Evolutionary conservation across 2,113 vertebrate species (phyloP), one percentile per base, ranked within the genome.

Genomic region (Pluvianellus socialis): DNA sequence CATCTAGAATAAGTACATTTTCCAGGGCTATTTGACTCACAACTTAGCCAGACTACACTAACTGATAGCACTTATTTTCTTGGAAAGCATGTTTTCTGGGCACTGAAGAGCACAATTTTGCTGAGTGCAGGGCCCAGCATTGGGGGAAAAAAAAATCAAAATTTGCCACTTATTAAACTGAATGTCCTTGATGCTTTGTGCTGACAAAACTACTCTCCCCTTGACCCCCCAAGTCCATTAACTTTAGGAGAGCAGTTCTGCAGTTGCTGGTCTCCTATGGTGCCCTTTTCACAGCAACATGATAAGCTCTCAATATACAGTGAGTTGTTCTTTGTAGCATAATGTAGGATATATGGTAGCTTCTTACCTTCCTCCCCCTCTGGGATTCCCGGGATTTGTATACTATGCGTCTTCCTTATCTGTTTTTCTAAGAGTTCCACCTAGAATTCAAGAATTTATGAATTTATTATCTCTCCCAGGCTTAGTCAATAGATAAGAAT

Each of bases 171-270:
- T 96, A 95, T 94, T 93, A 94, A 96, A 94, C 92, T 86, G 88
- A 92, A 94, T 94, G 81, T 96, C 77, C 94, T 95, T 93, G 86
- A 94, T 79, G 68, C 68, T 96, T 96, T 96, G 67, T 84, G 74
- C 68, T 63, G 94, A 76, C 61, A 92, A 91, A 94, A 95, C 90
- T 70, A 79, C 68, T 79, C 65, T 91, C 44, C 70, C 71, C 66
- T 97, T 95, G 96, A 93, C 95, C 76, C 71, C 13, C 20, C 59
- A 93, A 92, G 90, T 96, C 94, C 90, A 96, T 97, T 97, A 94
- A 96, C 81, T 96, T 96, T 40, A 92, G 88, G 86, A 95, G 90
- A 95, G 68, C 47, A 80, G 65, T 88, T 92, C 66, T 95, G 92
- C 89, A 80, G 86, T 90, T 90, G 74, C 90, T 94, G 44, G 77